These are phyloP conservation scores for Gadus chalcogrammus DNA, from an alignment of 2,113 vertebrate species.

Conservation along the genomic window DNA sequence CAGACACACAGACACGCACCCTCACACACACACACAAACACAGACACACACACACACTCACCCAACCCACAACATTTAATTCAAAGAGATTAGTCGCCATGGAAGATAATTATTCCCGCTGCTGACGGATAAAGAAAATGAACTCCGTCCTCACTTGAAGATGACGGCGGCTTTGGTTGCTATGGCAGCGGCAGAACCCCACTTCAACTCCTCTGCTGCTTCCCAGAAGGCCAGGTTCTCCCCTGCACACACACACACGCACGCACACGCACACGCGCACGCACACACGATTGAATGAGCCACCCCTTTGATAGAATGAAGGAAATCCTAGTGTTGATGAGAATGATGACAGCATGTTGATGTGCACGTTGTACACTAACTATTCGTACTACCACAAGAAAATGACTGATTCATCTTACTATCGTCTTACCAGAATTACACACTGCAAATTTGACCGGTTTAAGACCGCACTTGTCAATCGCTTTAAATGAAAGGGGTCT, in stretches of 20 bases:
- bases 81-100: no score
- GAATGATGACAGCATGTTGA: no score
- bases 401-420: no score
- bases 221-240: constrained; percentile 98
- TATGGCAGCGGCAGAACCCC: constrained; percentile 87
- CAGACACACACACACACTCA: background rate
- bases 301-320: background rate
- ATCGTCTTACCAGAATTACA: no score
- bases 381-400: no score
- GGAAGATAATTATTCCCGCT: background rate
- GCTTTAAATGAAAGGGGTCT: background rate
- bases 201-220: constrained; percentile 95
- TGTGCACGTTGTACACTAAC: no score
- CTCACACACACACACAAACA: background rate
- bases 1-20: background rate
- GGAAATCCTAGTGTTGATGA: no score
- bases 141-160: constrained; percentile 80
- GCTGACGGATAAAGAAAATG: background rate
- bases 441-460: no score
- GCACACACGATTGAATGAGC: background rate
- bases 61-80: no score
- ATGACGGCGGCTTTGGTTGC: constrained; percentile 87
- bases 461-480: background rate
- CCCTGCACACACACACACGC: constrained; percentile 63
- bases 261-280: background rate